Base-by-base conservation (phyloP, 2,888 invertebrate genomes). In the Mechanitis mazaeus region DNA sequence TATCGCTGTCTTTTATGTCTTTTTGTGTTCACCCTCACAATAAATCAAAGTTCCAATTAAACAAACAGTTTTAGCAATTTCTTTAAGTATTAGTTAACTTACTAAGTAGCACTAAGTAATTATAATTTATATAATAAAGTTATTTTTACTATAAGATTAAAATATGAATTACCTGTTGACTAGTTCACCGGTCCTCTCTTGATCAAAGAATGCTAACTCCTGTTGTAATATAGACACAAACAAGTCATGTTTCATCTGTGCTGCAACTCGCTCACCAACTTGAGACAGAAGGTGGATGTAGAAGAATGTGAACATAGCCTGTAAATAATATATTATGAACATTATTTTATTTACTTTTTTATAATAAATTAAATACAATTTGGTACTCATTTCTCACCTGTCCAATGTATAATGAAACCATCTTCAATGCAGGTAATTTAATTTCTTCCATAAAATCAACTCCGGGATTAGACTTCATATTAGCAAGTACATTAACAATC, bases 131-230 rank as follows among this genome's bases (percentile, higher is more conserved):
- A 38, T 9, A 45, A 9, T 38, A 56, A 31, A 31, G 11, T 9
- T 50, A 50, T 2, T 50, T 31, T 7, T 9, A 50, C 7, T 9
- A 31, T 31, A 28, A 50, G 31, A 9, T 50, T n/a, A 3, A 3
- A 31, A 31, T 7, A 33, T 33, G 47, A 53, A 2, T 54, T 81
- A 95, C 93, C 97, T 94, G 81, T 97, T 97, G 7, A 98, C 93
- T 54, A 98, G 92, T 84, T 98, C 98, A 0, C 98, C 98, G 0
- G 97, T 97, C 74, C 96, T 93, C 79, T 97, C 95, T 70, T 92
- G 91, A 81, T 98, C 98, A 83, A 97, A 98, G 83, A 98, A 98
- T 7, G 93, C 91, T 76, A 98, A 94, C 73, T 98, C 96, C 81
- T 98, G 97, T 67, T 92, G 91, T 7, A 98, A 86, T 59, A 98